phyloP scores from a whole-genome alignment of 2,113 vertebrate species.

The Vidua chalybeata region DNA sequence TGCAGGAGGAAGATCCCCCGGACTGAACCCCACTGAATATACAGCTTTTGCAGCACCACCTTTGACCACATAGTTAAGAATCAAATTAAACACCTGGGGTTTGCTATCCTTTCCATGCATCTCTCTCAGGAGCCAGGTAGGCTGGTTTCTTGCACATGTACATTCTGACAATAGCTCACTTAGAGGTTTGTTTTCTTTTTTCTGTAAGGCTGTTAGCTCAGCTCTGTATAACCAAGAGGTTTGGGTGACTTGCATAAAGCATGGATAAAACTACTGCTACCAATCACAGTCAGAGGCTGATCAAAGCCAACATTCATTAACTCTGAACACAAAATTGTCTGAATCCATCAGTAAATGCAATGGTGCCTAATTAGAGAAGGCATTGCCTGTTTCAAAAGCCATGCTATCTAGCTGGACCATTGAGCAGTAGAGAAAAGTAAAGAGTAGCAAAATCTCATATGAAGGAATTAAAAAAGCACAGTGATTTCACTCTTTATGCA shows the following conservation, averaged over 20 bases:
- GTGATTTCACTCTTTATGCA: slow-evolving; percentile 60
- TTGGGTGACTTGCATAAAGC: slow-evolving; percentile 44
- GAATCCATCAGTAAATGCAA: slow-evolving; percentile 62
- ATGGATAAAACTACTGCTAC: slow-evolving; percentile 13
- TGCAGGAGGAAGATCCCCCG: background rate
- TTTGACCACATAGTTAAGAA: background rate
- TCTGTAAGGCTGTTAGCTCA: background rate
- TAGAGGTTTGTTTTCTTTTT: background rate
- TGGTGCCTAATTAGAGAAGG: slow-evolving; percentile 57
- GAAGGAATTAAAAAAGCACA: slow-evolving; percentile 57
- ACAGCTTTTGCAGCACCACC: background rate
- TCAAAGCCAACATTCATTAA: slow-evolving; percentile 69
- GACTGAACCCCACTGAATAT: background rate
- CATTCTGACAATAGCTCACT: background rate
- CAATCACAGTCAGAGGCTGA: slow-evolving; percentile 55
- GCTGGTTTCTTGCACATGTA: background rate
- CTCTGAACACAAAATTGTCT: slow-evolving; percentile 65
- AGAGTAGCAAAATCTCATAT: slow-evolving; percentile 44
- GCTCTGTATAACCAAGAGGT: slow-evolving; percentile 7
- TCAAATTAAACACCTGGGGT: background rate
- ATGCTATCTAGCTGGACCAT: slow-evolving; percentile 56
- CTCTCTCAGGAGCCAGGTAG: background rate
- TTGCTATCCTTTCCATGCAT: background rate
- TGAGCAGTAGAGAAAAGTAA: slow-evolving; percentile 46
- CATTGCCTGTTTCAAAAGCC: slow-evolving; percentile 56